Percentiles rank a stretch among this genome's conserved stretches.
Conservation (phyloP, 1,140 invertebrate species). For the Heliconius eleuchia region DNA sequence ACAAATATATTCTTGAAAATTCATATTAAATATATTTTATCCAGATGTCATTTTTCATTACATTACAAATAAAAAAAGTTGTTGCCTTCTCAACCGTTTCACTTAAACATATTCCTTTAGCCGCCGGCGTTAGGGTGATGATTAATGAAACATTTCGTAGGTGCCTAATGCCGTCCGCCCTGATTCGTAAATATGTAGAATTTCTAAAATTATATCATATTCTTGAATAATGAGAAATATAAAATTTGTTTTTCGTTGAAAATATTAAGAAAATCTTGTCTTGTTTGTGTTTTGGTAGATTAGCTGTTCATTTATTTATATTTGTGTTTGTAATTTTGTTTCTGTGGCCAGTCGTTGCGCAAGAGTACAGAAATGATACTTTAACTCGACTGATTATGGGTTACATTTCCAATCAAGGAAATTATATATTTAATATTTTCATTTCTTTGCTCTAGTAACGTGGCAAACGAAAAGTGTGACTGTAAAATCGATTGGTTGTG, state of each 20-base stretch:
- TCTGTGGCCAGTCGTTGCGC: too few relatives aligned
- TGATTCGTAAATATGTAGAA: constrained; percentile 48
- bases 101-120: constrained; percentile 71
- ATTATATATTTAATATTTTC: too few relatives aligned
- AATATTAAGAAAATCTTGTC: background rate
- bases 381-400: too few relatives aligned
- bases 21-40: constrained; percentile 36
- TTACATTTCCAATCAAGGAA: too few relatives aligned
- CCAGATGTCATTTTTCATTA: constrained; percentile 50
- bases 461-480: too few relatives aligned
- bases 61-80: constrained; percentile 62
- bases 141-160: constrained; percentile 69
- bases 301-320: too few relatives aligned
- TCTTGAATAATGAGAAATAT: background rate
- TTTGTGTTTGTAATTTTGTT: too few relatives aligned
- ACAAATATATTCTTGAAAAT: background rate
- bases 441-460: too few relatives aligned
- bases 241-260: background rate
- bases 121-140: constrained; percentile 63
- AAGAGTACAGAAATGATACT: too few relatives aligned
- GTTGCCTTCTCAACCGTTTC: constrained; percentile 63
- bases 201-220: background rate
- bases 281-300: background rate
- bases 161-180: constrained; percentile 51
- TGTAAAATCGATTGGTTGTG: too few relatives aligned